Percentiles rank a stretch among this genome's conserved stretches.
Conservation (phyloP, 2,113 vertebrate genomes). For the Aldabrachelys gigantea region DNA sequence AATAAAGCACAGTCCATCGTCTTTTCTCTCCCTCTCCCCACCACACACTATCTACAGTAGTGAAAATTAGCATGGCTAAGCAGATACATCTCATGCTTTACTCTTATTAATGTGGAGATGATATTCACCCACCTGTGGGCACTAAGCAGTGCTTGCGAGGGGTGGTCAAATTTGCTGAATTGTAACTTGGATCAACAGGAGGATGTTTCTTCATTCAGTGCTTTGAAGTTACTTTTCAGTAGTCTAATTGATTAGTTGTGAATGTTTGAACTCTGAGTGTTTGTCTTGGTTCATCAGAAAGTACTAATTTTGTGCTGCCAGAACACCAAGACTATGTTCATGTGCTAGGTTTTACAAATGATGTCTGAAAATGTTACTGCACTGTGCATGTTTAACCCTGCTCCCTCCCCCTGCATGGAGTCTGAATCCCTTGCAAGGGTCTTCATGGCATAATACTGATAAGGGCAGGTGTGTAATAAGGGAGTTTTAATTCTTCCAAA, state of each 20-base stretch:
- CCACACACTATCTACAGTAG: slow-evolving; percentile 11
- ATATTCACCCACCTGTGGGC: not conserved
- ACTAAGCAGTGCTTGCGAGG: slow-evolving; percentile 24
- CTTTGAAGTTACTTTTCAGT: not conserved
- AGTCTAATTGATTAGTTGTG: slow-evolving; percentile 7
- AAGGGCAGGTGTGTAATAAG: not conserved
- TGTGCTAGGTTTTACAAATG: slow-evolving; percentile 75
- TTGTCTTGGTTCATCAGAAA: slow-evolving; percentile 84
- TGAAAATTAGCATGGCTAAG: not conserved
- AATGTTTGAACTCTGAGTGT: slow-evolving; percentile 47
- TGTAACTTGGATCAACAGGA: slow-evolving; percentile 14
- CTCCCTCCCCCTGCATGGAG: slow-evolving; percentile 90
- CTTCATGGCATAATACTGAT: slow-evolving; percentile 20
- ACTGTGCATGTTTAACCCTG: slow-evolving; percentile 91
- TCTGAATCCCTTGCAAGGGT: slow-evolving; percentile 69
- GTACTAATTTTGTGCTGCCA: slow-evolving; percentile 89
- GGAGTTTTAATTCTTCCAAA: not conserved
- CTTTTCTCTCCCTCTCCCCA: slow-evolving; percentile 33
- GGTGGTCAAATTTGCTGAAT: not conserved
- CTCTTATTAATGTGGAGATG: slow-evolving; percentile 11
- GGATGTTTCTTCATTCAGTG: slow-evolving; percentile 18
- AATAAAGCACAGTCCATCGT: slow-evolving; percentile 33
- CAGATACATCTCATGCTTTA: not conserved
- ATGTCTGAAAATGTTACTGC: slow-evolving; percentile 81
- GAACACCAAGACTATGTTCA: slow-evolving; percentile 68